Conservation (phyloP, 1,140 invertebrate genomes). For the Copidosoma floridanum region DNA sequence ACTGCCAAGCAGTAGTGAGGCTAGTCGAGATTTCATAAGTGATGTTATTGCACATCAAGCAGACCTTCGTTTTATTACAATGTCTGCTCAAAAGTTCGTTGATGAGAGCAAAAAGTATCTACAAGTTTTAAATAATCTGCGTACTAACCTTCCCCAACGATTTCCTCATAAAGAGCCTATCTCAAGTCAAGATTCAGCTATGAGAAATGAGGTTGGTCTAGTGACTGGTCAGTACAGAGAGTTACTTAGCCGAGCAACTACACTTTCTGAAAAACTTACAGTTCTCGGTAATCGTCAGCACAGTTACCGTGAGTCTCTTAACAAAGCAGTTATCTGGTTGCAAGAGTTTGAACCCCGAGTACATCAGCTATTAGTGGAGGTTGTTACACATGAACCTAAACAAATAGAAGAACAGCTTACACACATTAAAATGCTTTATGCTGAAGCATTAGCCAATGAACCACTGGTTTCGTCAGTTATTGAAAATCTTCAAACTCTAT, state of each 20-base stretch:
- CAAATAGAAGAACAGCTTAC: constrained; percentile 84
- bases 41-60: constrained; percentile 94
- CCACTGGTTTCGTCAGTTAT: constrained; percentile 79
- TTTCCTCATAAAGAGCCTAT: constrained; percentile 72
- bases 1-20: constrained; percentile 69
- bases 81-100: constrained; percentile 92
- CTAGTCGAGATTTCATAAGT: constrained; percentile 82
- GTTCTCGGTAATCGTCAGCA: constrained; percentile 75
- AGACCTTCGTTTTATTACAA: constrained; percentile 89
- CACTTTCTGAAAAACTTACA: constrained; percentile 74
- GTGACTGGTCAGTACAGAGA: constrained; percentile 74
- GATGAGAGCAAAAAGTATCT: constrained; percentile 91
- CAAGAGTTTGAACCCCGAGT: constrained; percentile 77
- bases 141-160: constrained; percentile 76
- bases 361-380: constrained; percentile 73
- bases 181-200: constrained; percentile 66
- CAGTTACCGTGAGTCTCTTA: constrained; percentile 79
- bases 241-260: constrained; percentile 76
- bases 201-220: constrained; percentile 69
- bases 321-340: constrained; percentile 82
- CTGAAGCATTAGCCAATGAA: constrained; percentile 82
- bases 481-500: constrained; percentile 67
- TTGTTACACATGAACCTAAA: constrained; percentile 81
- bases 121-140: constrained; percentile 78
- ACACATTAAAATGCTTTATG: constrained; percentile 79